Conservation (phyloP, 2,797 vertebrate genomes). For the Sternotherus odoratus region DNA sequence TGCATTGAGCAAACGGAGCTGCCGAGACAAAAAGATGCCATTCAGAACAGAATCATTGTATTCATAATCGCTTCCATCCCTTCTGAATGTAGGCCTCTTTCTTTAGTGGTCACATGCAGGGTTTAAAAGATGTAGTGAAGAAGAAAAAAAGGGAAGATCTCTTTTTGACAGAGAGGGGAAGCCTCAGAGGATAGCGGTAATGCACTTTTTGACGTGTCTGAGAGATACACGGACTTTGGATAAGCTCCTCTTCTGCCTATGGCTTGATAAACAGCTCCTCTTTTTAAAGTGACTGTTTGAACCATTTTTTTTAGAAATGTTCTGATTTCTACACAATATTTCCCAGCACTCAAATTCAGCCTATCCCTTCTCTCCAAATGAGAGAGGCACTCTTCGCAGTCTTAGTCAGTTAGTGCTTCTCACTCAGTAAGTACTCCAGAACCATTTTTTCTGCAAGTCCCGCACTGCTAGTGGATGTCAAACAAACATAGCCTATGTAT, state of each 20-base stretch:
- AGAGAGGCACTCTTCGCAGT: slow-evolving; percentile 1
- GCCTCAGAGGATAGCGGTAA: neutral
- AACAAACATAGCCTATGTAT: neutral
- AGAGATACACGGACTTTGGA: slow-evolving; percentile 15
- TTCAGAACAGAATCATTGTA: neutral
- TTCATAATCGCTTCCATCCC: neutral
- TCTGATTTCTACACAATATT: neutral
- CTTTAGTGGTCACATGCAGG: neutral
- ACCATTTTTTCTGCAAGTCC: neutral
- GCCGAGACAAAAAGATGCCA: neutral
- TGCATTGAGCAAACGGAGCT: neutral
- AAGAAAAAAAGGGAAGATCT: neutral
- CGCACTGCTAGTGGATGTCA: neutral
- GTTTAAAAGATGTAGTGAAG: neutral
- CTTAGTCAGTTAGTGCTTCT: neutral
- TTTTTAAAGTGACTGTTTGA: slow-evolving; percentile 23
- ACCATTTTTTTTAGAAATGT: neutral
- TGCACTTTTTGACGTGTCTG: neutral
- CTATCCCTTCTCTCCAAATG: neutral
- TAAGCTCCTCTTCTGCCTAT: neutral
- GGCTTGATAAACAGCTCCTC: slow-evolving; percentile 18
- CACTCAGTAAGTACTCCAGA: neutral
- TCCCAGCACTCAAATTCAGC: slow-evolving; percentile 4
- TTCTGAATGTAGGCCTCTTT: neutral
- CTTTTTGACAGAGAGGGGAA: neutral